These are phyloP conservation scores for Idaea straminata DNA, from an alignment of 2,888 invertebrate genomes.

Conservation along the genomic window DNA sequence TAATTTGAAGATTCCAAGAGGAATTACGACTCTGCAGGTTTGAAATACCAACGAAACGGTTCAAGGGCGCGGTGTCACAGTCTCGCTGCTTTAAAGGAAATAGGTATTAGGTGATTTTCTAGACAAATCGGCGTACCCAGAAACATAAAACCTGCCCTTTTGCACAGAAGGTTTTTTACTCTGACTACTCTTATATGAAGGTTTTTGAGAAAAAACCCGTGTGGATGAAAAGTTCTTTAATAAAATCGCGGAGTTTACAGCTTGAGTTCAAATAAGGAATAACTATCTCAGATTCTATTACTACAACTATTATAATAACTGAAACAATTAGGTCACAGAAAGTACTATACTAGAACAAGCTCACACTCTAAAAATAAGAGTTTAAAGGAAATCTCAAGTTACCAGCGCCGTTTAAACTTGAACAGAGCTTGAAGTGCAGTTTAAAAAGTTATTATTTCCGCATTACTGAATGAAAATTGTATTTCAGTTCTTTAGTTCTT, in stretches of 20 bases:
- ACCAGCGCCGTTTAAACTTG: constrained; percentile 1
- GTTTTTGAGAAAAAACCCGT: too few species aligned
- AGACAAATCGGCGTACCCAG: too few species aligned
- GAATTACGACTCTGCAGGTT: not conserved
- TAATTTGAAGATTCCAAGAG: not conserved
- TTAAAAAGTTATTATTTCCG: constrained; percentile 17
- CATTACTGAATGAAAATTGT: constrained; percentile 1
- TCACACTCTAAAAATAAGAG: not conserved
- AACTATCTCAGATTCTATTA: not conserved
- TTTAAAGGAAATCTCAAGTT: constrained; percentile 1
- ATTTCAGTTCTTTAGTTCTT: not conserved
- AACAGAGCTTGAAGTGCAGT: constrained; percentile 15
- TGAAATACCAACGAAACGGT: not conserved
- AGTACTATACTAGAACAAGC: not conserved
- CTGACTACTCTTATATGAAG: too few species aligned
- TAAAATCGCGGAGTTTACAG: too few species aligned
- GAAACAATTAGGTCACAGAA: not conserved
- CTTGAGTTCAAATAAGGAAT: not conserved
- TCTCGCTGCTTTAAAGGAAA: not conserved
- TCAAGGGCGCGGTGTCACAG: not conserved
- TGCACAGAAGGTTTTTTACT: too few species aligned
- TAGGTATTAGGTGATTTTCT: not conserved
- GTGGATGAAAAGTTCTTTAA: too few species aligned
- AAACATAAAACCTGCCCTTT: too few species aligned
- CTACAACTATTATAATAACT: constrained; percentile 9